These are phyloP conservation scores for Noctua pronuba DNA, from an alignment of 2,888 invertebrate genomes.

Conservation along the genomic window DNA sequence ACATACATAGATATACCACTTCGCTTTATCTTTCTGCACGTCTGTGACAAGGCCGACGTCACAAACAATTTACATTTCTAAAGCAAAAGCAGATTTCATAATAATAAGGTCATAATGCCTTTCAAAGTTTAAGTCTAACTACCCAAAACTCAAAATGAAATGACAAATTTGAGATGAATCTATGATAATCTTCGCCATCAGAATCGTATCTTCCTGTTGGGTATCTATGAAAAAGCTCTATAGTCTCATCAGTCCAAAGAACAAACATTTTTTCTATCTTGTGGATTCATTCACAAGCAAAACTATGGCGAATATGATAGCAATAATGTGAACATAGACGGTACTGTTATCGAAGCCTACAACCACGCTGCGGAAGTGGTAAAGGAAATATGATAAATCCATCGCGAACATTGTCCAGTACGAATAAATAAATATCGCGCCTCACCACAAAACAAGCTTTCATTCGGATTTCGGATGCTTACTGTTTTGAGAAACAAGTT, in stretches of 20 bases:
- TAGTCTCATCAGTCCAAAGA: background rate
- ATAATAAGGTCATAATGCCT: constrained; percentile 27
- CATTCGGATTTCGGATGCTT: constrained; percentile 25
- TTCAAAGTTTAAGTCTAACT: constrained; percentile 26
- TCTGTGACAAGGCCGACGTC: constrained; percentile 77
- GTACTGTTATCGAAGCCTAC: constrained; percentile 79
- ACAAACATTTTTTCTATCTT: background rate
- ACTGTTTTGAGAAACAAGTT: constrained; percentile 17
- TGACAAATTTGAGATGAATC: background rate
- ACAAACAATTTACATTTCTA: constrained; percentile 63
- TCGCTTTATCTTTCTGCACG: constrained; percentile 84
- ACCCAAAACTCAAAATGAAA: constrained; percentile 18
- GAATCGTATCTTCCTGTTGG: background rate
- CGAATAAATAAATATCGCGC: constrained; percentile 66
- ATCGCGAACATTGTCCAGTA: constrained; percentile 80
- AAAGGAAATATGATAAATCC: constrained; percentile 87
- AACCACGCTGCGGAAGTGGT: constrained; percentile 82
- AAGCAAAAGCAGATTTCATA: constrained; percentile 43
- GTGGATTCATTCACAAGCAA: constrained; percentile 13
- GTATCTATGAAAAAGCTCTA: background rate
- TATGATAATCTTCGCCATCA: constrained; percentile 1
- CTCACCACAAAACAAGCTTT: constrained; percentile 49
- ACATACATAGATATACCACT: constrained; percentile 71
- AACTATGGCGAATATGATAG: constrained; percentile 54
- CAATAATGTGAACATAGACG: constrained; percentile 69